A percentile compares a stretch with the other conserved stretches of the same genome.
Conservation (phyloP, 2,888 invertebrate genomes). For the Morpho achilles region DNA sequence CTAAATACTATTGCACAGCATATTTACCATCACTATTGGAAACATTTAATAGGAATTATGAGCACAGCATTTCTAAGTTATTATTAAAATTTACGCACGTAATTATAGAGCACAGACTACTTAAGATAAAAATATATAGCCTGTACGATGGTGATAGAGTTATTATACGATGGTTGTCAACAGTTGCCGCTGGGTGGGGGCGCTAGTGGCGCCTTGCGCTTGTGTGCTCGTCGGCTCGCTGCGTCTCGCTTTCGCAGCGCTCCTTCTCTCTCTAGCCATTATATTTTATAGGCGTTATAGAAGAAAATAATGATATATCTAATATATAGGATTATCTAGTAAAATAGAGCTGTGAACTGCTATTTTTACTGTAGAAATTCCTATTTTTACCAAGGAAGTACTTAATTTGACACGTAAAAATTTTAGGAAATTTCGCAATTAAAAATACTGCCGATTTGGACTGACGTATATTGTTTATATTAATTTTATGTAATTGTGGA, state of each 20-base stretch:
- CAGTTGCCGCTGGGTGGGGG: slow-evolving; percentile 52
- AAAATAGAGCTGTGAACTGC: too few species aligned
- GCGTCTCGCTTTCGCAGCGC: slow-evolving; percentile 59
- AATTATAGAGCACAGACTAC: neutral
- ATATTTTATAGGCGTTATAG: slow-evolving; percentile 39
- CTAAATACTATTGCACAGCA: too few species aligned
- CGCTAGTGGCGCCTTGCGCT: slow-evolving; percentile 51
- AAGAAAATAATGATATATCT: slow-evolving; percentile 17
- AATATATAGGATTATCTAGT: slow-evolving; percentile 4
- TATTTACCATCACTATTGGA: too few species aligned
- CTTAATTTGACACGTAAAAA: too few species aligned
- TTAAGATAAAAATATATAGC: too few species aligned
- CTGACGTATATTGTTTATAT: slow-evolving; percentile 28
- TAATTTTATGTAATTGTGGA: slow-evolving; percentile 4
- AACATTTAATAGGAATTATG: too few species aligned
- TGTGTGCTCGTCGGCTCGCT: slow-evolving; percentile 59
- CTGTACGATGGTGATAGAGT: too few species aligned
- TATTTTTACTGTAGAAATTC: too few species aligned
- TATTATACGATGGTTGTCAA: slow-evolving; percentile 22
- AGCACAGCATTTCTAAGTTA: neutral
- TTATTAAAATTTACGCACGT: neutral
- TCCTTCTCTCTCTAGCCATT: slow-evolving; percentile 55
- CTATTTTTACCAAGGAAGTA: too few species aligned
- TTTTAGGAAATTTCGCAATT: too few species aligned
- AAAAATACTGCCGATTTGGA: slow-evolving; percentile 45